Conservation (phyloP, 2,888 invertebrate genomes). For the Shargacucullia verbasci region DNA sequence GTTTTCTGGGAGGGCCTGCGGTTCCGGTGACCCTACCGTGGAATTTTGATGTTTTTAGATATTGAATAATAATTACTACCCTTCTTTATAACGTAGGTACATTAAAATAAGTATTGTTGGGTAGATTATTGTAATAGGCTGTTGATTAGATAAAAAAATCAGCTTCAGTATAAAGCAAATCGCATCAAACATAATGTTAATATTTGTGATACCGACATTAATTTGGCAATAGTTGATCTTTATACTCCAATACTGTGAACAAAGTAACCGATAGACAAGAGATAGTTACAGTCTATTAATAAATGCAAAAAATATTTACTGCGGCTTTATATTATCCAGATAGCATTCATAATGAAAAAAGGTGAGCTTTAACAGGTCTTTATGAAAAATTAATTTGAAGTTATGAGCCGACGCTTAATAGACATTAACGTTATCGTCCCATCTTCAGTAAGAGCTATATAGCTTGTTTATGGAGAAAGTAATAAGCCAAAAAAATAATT, state of each 20-base stretch:
- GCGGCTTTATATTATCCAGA: slow-evolving; percentile 3
- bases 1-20: background rate
- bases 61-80: background rate
- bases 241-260: too few species aligned
- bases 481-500: slow-evolving; percentile 1
- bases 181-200: too few species aligned
- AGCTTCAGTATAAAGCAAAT: too few species aligned
- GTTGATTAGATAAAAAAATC: too few species aligned
- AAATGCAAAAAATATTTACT: slow-evolving; percentile 1
- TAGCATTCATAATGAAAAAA: slow-evolving; percentile 9
- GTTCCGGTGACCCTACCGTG: background rate
- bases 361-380: background rate
- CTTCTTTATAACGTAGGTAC: too few species aligned
- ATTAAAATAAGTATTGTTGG: too few species aligned
- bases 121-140: too few species aligned
- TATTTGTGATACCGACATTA: background rate
- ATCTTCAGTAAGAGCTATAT: background rate
- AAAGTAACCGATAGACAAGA: too few species aligned
- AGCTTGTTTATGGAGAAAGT: slow-evolving; percentile 1
- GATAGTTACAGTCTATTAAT: too few species aligned
- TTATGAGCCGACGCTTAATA: slow-evolving; percentile 1
- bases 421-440: background rate
- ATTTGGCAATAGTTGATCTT: background rate
- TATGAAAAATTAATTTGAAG: slow-evolving; percentile 7
- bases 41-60: slow-evolving; percentile 13